Evolutionary conservation across 2,113 vertebrate species (phyloP), one percentile per base, ranked within the genome.

Genomic region (Raja brachyura): DNA sequence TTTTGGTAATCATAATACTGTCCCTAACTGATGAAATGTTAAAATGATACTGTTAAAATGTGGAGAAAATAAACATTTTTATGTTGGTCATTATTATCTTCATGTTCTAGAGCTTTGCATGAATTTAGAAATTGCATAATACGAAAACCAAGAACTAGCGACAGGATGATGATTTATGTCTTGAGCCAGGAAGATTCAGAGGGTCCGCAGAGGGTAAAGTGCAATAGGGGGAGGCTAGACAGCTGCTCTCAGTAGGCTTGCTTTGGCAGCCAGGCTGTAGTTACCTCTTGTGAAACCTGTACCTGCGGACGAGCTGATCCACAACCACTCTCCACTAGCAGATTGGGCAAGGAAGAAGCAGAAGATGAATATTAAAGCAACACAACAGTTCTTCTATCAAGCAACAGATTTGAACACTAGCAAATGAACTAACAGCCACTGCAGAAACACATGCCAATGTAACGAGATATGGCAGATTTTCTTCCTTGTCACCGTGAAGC

Each of bases 161-260:
- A 98, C 97, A 98, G 97, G 96, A 96, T 96, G 94, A 97, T 98
- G 97, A 98, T 98, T 98, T 98, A 98, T 98, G 97, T 96, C 96
- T 96, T 95, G 96, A 96, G 96, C 97, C 96, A 94, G 96, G 68
- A 96, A 96, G 96, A 96, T 96, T 96, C 93, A 95, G 96, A 96
- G 96, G 96, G 96, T 96, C 96, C 96, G 96, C 95, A 78, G 96
- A 96, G 96, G 96, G 96, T 96, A 95, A 96, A 96, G 93, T 95
- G 96, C 95, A 95, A 95, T 94, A 95, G 96, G 96, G 95, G 96
- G 95, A 96, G 96, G 96, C 95, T 95, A 97, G 97, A 96, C 97
- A 97, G 97, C 97, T 97, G 97, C 96, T 97, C 97, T 97, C 97
- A 95, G 96, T 96, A 95, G 97, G 97, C 96, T 96, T 95, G 96